These are phyloP conservation scores for Cryptus armator DNA, from an alignment of 2,888 invertebrate species.

Conservation along the genomic window DNA sequence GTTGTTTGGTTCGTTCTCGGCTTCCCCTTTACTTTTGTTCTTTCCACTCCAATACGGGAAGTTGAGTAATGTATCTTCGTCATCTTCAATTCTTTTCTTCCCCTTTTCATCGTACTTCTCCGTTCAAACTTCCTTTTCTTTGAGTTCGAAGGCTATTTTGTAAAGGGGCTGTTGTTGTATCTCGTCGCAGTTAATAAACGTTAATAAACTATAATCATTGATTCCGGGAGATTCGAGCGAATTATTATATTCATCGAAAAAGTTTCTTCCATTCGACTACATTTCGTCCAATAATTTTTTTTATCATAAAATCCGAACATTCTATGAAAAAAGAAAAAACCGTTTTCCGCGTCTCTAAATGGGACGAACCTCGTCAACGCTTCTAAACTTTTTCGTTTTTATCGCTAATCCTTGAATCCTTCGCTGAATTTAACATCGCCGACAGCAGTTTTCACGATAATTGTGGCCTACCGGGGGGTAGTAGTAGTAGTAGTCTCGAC, in stretches of 20 bases:
- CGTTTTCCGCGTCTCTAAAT: too few species aligned
- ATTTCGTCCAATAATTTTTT: too few species aligned
- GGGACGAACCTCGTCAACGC: background rate
- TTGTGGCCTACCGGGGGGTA: background rate
- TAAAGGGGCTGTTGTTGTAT: too few species aligned
- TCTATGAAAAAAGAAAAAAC: background rate
- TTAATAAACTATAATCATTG: too few species aligned
- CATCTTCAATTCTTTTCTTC: background rate
- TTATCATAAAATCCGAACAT: too few species aligned
- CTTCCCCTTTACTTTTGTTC: slow-evolving; percentile 1
- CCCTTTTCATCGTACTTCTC: too few species aligned
- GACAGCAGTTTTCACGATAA: background rate
- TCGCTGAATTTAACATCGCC: background rate
- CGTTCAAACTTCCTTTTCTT: too few species aligned
- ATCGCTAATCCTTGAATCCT: background rate
- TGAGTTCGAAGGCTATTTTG: too few species aligned
- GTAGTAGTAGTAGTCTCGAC: background rate
- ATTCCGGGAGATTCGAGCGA: too few species aligned
- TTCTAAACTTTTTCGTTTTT: background rate
- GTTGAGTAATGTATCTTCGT: background rate
- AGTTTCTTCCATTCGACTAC: too few species aligned
- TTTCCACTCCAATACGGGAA: background rate
- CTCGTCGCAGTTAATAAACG: too few species aligned
- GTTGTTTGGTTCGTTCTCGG: slow-evolving; percentile 1
- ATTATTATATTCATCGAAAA: too few species aligned